Conservation (phyloP, 2,113 vertebrate species). For the Ciconia stormi region DNA sequence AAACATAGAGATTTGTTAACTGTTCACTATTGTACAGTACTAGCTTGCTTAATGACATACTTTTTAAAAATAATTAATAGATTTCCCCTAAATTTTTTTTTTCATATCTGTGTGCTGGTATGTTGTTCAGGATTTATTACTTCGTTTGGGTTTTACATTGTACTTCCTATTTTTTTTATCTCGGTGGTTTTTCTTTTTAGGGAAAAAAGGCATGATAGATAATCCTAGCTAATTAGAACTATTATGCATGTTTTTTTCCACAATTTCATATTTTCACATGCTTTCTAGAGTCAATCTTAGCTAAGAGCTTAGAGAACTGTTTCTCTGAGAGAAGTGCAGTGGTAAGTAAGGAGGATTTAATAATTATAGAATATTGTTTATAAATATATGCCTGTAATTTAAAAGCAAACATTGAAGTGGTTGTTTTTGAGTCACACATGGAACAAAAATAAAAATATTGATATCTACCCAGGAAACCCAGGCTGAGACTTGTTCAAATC, state of each 20-base stretch:
- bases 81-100: not conserved
- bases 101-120: not conserved
- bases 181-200: not conserved
- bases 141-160: not conserved
- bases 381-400: not conserved
- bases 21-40: not conserved
- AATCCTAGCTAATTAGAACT: not conserved
- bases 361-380: not conserved
- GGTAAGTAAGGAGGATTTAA: not conserved
- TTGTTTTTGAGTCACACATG: not conserved
- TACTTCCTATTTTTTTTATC: not conserved
- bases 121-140: not conserved
- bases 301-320: not conserved
- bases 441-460: conserved; percentile 18
- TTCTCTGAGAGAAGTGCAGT: not conserved
- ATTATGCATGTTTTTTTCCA: not conserved
- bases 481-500: conserved; percentile 20
- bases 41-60: not conserved
- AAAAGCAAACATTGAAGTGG: not conserved
- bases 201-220: not conserved
- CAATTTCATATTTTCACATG: not conserved
- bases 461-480: not conserved
- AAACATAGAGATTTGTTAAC: not conserved
- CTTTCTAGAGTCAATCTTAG: not conserved
- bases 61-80: not conserved